These are phyloP conservation scores for Drosophila mimetica DNA, from an alignment of 2,888 invertebrate genomes.

Conservation along the genomic window DNA sequence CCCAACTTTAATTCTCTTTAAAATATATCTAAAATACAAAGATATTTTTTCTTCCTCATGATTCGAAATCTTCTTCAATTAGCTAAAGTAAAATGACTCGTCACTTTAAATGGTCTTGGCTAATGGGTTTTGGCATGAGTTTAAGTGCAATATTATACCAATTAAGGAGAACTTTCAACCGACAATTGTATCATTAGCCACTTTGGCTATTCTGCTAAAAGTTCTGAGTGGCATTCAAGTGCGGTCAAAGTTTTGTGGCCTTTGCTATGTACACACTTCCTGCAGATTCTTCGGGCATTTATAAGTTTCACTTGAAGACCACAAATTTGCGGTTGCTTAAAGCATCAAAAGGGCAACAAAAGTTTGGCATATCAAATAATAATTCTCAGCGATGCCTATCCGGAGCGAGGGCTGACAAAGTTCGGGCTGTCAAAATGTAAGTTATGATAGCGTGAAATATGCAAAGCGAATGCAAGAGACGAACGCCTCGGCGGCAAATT, in stretches of 20 bases:
- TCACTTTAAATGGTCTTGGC: background rate
- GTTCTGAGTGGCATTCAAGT: slow-evolving; percentile 21
- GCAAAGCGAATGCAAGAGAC: slow-evolving; percentile 38
- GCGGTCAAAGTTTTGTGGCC: slow-evolving; percentile 25
- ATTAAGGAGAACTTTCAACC: background rate
- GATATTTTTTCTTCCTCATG: no score
- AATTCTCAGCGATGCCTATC: slow-evolving; percentile 39
- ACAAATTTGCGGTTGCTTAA: slow-evolving; percentile 25
- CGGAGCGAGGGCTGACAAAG: slow-evolving; percentile 27
- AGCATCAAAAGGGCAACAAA: slow-evolving; percentile 35
- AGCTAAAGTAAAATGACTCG: background rate
- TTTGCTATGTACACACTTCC: slow-evolving; percentile 9
- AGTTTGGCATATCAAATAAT: slow-evolving; percentile 46
- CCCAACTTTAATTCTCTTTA: no score
- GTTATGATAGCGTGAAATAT: slow-evolving; percentile 41
- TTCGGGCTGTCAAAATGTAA: slow-evolving; percentile 54
- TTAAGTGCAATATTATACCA: slow-evolving; percentile 1
- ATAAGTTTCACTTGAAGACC: slow-evolving; percentile 15
- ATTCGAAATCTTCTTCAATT: background rate
- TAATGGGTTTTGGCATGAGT: background rate
- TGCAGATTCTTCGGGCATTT: slow-evolving; percentile 11
- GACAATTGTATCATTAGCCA: slow-evolving; percentile 13
- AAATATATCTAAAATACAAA: no score
- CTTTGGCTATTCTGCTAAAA: slow-evolving; percentile 1
- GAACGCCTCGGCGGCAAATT: slow-evolving; percentile 28